These are phyloP conservation scores for Esox masquinongy DNA, from an alignment of 2,797 vertebrate species.

Conservation along the genomic window DNA sequence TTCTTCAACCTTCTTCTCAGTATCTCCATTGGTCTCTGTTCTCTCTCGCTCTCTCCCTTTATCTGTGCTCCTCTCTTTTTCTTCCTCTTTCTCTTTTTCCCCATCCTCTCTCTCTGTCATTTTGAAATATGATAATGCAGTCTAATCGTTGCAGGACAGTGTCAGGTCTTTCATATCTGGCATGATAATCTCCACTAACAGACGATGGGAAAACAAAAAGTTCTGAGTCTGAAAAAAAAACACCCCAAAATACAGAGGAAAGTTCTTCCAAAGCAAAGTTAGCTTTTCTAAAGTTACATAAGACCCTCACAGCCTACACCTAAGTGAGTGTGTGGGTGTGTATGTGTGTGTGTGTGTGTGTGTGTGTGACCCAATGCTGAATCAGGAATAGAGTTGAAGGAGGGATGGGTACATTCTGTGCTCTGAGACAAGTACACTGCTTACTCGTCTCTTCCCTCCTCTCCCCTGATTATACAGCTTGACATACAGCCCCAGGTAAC, in stretches of 20 bases:
- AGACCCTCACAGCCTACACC: background rate
- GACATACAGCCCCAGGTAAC: slow-evolving; percentile 12
- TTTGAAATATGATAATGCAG: slow-evolving; percentile 69
- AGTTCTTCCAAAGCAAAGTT: slow-evolving; percentile 61
- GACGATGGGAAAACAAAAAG: slow-evolving; percentile 45
- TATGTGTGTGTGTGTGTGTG: slow-evolving; percentile 8
- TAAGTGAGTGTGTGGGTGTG: background rate
- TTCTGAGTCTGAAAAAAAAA: slow-evolving; percentile 40
- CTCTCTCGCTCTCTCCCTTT: background rate
- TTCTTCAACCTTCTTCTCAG: slow-evolving; percentile 8
- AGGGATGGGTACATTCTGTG: slow-evolving; percentile 47
- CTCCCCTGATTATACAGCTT: slow-evolving; percentile 37
- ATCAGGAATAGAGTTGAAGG: slow-evolving; percentile 21
- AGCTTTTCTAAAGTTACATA: slow-evolving; percentile 22
- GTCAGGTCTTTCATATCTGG: slow-evolving; percentile 62
- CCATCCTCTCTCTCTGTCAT: background rate
- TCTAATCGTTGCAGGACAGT: slow-evolving; percentile 30
- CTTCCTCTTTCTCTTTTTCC: slow-evolving; percentile 28
- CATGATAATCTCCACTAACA: slow-evolving; percentile 64
- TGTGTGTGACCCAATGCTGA: slow-evolving; percentile 35
- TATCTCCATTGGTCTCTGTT: background rate
- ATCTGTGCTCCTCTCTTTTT: background rate
- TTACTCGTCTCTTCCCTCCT: slow-evolving; percentile 64
- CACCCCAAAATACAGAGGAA: slow-evolving; percentile 42
- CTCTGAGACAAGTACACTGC: slow-evolving; percentile 41